Evolutionary conservation across 1,140 invertebrate species (phyloP).

Genomic region (Drepana arcuata): DNA sequence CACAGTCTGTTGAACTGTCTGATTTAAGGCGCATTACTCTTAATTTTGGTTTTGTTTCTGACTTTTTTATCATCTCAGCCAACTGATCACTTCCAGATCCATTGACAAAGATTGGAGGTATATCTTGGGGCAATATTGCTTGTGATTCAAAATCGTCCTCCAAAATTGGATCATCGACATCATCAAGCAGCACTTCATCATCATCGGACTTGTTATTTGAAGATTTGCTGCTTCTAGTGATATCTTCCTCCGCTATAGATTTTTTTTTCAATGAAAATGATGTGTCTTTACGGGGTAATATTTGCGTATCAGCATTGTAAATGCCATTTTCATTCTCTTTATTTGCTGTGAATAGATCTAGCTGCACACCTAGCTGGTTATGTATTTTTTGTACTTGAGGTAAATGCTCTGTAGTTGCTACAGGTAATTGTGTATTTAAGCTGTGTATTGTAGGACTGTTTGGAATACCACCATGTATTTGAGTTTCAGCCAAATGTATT

Average conservation of each 20-base stretch:
- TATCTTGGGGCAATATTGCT: constrained; percentile 26
- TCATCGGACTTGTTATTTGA: constrained; percentile 12
- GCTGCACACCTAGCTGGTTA: constrained; percentile 28
- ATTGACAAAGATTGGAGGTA: no score
- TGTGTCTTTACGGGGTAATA: constrained; percentile 2
- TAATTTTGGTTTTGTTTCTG: background rate
- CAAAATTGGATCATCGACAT: constrained; percentile 28
- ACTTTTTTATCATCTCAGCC: no score
- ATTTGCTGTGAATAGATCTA: constrained; percentile 27
- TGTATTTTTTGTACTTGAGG: constrained; percentile 29
- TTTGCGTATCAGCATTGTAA: constrained; percentile 35
- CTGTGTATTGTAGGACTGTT: constrained; percentile 1
- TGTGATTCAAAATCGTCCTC: constrained; percentile 41
- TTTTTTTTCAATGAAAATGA: no score
- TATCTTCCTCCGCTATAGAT: constrained; percentile 7
- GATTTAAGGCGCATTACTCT: constrained; percentile 11
- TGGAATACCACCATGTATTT: constrained; percentile 9
- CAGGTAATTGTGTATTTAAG: background rate
- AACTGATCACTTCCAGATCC: no score
- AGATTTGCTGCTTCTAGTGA: constrained; percentile 2
- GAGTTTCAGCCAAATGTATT: constrained; percentile 21
- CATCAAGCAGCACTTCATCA: constrained; percentile 49
- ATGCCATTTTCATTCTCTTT: constrained; percentile 38
- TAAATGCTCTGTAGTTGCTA: constrained; percentile 13
- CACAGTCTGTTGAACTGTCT: constrained; percentile 38